Conservation (phyloP, 2,113 vertebrate genomes). For the Tapirus terrestris region DNA sequence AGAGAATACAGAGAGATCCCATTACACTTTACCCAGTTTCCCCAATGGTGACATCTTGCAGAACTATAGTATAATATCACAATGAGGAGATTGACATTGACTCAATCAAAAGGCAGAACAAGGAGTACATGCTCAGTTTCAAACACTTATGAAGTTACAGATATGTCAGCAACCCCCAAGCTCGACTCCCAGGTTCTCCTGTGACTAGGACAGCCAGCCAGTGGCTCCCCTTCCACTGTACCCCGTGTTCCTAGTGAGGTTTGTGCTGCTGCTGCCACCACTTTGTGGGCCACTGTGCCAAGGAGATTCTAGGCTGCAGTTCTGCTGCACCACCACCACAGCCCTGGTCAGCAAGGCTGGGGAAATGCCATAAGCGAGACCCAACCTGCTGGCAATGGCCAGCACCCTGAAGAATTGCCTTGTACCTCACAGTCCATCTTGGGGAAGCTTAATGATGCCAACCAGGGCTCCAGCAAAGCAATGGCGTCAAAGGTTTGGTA, state of each 20-base stretch:
- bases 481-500: not conserved
- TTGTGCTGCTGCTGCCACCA: not conserved
- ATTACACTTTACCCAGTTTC: not conserved
- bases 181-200: not conserved
- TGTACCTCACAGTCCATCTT: not conserved
- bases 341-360: not conserved
- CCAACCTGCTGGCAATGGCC: not conserved
- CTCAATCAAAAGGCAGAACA: not conserved
- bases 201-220: not conserved
- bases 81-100: not conserved
- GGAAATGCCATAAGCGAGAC: not conserved
- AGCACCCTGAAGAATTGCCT: not conserved
- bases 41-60: not conserved
- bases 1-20: not conserved
- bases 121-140: not conserved
- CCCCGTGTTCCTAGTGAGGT: not conserved
- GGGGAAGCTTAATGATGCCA: not conserved
- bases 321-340: no score
- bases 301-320: not conserved
- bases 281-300: not conserved
- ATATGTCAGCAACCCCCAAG: not conserved
- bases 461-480: not conserved
- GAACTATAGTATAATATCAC: not conserved
- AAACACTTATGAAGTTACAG: not conserved
- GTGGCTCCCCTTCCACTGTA: not conserved